Evolutionary conservation across 2,888 invertebrate species (phyloP), one percentile per base, ranked within the genome.

Genomic region (Drosophila glabriapex): DNA sequence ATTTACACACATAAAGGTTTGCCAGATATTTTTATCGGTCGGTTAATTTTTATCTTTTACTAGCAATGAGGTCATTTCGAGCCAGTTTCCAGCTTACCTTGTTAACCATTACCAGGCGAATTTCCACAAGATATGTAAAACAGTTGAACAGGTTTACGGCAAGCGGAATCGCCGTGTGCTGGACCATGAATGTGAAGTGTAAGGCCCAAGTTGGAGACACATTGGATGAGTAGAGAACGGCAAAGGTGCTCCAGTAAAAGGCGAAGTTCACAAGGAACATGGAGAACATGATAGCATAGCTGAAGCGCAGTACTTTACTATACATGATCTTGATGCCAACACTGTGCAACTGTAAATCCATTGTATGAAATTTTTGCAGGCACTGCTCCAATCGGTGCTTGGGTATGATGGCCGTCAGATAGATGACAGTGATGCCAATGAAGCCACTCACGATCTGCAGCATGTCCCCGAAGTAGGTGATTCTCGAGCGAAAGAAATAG

Each of bases 291-390:
- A 89, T 65, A 7, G 85, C 67, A 49, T 91, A 92, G 29, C 90
- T 91, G 35, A 85, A 93, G 1, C 92, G 89, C 28, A 93, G 69
- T 29, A 92, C 83, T 74, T 91, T 91, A 71, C 87, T 92, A 53
- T 93, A 93, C 90, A 93, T 87, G 5, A 93, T 92, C 65, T 92
- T 91, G 3, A 92, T 78, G 55, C 93, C 93, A 22, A 93, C 80
- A 22, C 80, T 83, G 4, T 87, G 83, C 41, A 93, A 73, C 28
- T 85, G 85, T 7, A 79, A 52, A 58, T 93, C 93, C 82, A 92
- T 91, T 58, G 79, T 70, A 22, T 89, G 83, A 25, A 93, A 75
- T n/a, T 78, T 87, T 46, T 81, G 66, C 14, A 93, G 78, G 35
- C 91, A 89, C n/a, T 84, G 83, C 58, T 92, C 87, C 19, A 93